phyloP scores from a whole-genome alignment of 2,888 invertebrate genomes.

The Lithophane ornitopus region DNA sequence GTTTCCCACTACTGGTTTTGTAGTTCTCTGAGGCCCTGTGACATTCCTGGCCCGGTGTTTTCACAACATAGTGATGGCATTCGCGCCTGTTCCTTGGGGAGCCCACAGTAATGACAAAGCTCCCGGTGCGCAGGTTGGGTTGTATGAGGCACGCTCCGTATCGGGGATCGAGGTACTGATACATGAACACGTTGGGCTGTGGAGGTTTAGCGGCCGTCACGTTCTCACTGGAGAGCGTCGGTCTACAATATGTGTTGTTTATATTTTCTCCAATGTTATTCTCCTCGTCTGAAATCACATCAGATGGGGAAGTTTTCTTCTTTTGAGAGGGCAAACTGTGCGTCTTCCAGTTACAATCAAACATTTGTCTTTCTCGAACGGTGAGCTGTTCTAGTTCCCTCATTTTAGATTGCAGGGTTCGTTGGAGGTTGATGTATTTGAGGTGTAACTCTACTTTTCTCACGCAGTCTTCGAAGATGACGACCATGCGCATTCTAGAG shows the following conservation, averaged over 20 bases:
- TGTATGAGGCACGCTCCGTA: slow-evolving; percentile 93
- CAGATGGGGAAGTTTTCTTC: slow-evolving; percentile 92
- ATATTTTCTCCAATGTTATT: slow-evolving; percentile 85
- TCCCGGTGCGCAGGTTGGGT: slow-evolving; percentile 92
- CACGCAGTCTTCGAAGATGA: slow-evolving; percentile 98
- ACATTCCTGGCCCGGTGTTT: slow-evolving; percentile 80
- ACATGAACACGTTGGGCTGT: slow-evolving; percentile 90
- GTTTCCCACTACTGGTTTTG: slow-evolving; percentile 80
- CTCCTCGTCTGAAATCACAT: slow-evolving; percentile 86
- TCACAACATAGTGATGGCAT: slow-evolving; percentile 93
- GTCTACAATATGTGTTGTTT: slow-evolving; percentile 92
- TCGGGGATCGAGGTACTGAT: slow-evolving; percentile 93
- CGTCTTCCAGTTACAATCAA: slow-evolving; percentile 97
- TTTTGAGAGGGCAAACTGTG: slow-evolving; percentile 96
- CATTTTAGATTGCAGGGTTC: slow-evolving; percentile 95
- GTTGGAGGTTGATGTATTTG: slow-evolving; percentile 97
- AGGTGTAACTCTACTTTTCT: slow-evolving; percentile 98
- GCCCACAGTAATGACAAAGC: slow-evolving; percentile 93
- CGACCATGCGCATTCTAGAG: slow-evolving; percentile 98
- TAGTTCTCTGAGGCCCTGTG: slow-evolving; percentile 81
- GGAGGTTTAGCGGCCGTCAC: slow-evolving; percentile 89
- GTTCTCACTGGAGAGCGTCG: slow-evolving; percentile 96
- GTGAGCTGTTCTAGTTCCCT: slow-evolving; percentile 95
- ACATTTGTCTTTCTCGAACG: slow-evolving; percentile 94
- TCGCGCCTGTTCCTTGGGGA: slow-evolving; percentile 92